Base-by-base conservation (phyloP, 2,113 vertebrate species). In the Bombycilla garrulus region DNA sequence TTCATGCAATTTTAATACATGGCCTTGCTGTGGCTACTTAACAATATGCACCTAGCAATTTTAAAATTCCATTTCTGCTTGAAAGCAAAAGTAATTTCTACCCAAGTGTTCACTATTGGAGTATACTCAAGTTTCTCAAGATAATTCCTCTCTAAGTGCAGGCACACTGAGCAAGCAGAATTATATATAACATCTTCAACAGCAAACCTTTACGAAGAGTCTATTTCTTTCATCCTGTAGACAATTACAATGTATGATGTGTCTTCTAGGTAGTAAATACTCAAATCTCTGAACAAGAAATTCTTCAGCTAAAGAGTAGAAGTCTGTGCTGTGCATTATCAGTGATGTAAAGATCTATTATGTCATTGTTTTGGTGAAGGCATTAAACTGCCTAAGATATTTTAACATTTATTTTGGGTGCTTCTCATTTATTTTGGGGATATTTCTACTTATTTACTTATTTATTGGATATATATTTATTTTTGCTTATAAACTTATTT, bases 1-100 rank as follows among this genome's bases (percentile, higher is more conserved):
- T 70, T 85, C 86, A 93, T 95, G 71, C 81, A 95, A 96, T 90
- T 96, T 96, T 96, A 97, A 96, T 96, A 79, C 25, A 28, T 0
- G 0, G 64, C 47, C 40, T 38, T 96, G 40, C 70, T 81, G 70
- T 57, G 88, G 56, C 86, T 86, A 88, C 80, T 86, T 95, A 95
- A 72, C 6, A 2, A 84, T 54, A 64, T 17, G 53, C 89, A 91
- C 65, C 73, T 66, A 73, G 79, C 64, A 81, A 71, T 86, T 93
- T 81, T 50, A 83, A 81, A 90, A 92, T 60, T 78, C 65, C 67
- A 88, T 78, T 93, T 95, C 90, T 90, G 60, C 64, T 92, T 92
- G 44, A 90, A 95, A 92, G 86, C 83, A 80, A 67, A 86, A 82
- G 65, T 76, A 33, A 82, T 70, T 94, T 91, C 86, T 88, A 42